Conservation (phyloP, 2,113 vertebrate genomes). For the Barnardius zonarius region DNA sequence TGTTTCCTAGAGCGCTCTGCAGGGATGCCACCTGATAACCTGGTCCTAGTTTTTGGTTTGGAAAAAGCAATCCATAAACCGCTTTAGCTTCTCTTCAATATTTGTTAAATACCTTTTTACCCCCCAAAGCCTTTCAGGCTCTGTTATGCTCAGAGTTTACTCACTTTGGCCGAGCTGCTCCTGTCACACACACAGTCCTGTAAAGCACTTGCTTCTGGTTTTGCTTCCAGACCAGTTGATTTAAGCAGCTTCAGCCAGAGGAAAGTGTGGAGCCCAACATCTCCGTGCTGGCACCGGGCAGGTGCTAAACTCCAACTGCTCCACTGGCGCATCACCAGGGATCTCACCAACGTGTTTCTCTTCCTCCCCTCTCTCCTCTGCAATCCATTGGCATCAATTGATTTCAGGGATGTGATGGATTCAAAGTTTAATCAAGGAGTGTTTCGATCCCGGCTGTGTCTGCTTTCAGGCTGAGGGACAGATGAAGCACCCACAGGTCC, state of each 20-base stretch:
- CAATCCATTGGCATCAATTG: not conserved
- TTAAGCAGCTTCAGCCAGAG: not conserved
- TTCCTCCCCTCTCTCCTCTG: not conserved
- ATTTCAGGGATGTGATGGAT: not conserved
- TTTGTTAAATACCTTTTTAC: not conserved
- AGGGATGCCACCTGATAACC: not conserved
- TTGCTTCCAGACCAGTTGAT: not conserved
- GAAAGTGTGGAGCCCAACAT: not conserved
- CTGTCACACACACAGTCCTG: not conserved
- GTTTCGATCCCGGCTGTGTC: not conserved
- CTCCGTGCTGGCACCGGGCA: accelerated
- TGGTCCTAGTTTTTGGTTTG: not conserved
- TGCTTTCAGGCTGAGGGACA: not conserved
- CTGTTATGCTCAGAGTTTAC: not conserved
- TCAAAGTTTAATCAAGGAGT: not conserved
- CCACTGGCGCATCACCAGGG: accelerated
- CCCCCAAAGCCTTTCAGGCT: not conserved
- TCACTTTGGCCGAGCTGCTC: not conserved
- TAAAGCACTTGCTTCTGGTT: not conserved
- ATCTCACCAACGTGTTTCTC: not conserved
- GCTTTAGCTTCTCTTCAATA: not conserved
- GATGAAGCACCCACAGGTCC: not conserved
- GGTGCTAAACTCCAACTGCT: accelerated
- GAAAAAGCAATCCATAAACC: not conserved
- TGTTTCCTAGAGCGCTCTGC: not conserved